Base-by-base conservation (phyloP, 2,797 vertebrate genomes). In the Takifugu rubripes region DNA sequence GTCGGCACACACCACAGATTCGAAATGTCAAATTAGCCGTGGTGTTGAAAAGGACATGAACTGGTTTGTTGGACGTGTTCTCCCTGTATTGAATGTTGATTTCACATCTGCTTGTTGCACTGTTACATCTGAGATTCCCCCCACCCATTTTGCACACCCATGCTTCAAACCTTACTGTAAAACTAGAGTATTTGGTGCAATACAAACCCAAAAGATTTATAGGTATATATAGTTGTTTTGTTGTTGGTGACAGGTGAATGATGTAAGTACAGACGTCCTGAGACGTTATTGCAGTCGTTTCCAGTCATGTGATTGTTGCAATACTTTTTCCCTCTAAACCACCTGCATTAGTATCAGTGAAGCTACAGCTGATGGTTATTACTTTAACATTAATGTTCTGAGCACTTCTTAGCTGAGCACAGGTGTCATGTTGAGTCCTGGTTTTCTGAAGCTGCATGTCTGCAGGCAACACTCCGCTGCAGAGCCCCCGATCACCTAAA, bases 141-240 rank as follows among this genome's bases (percentile, higher is more conserved):
- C 78, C 79, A 77, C 63, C 68, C 74, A 75, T 84, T 85, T 88
- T 90, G 88, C 87, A 90, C 87, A 88, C 66, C 70, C 79, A 62
- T 16, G 68, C 54, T 56, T 78, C 82, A 74, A 52, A 65, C 72
- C 77, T 72, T 81, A 81, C 79, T 87, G 85, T 88, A 87, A 83
- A 77, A 72, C 64, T 74, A 75, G 33, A 73, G 64, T 69, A 75
- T 79, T 77, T 72, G 85, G 84, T 89, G 87, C 88, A 90, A 90
- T 90, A 90, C 78, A 82, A 86, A 82, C 48, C 73, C 81, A 83
- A 77, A 89, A 67, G 59, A 73, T 79, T 80, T 87, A 84, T 78
- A 79, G 69, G 61, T 78, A 74, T 85, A 73, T 80, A 72, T 80
- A 72, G 66, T 84, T 76, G 85, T 87, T 82, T 84, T 78, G 84